phyloP scores from a whole-genome alignment of 2,797 vertebrate genomes.

The Alfaro cultratus region DNA sequence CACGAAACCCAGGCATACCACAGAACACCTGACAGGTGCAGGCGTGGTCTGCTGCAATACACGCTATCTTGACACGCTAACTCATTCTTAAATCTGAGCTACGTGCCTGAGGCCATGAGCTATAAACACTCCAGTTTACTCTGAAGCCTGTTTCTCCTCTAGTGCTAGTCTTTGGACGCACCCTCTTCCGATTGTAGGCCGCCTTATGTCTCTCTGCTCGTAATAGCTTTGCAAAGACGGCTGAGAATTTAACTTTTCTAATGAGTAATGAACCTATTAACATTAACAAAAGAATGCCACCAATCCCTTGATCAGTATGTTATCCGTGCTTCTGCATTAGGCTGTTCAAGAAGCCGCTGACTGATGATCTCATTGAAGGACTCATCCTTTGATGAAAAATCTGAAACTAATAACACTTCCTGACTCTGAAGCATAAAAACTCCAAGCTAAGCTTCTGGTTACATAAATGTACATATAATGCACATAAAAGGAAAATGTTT shows the following conservation, averaged over 20 bases:
- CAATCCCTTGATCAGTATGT: conserved; percentile 65
- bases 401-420: conserved; percentile 7
- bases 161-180: conserved; percentile 66
- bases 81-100: conserved; percentile 86
- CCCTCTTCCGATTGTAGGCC: conserved; percentile 69
- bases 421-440: not conserved
- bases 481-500: not conserved
- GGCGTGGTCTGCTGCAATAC: conserved; percentile 82
- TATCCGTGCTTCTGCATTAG: conserved; percentile 46
- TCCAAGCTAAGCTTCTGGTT: not conserved
- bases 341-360: conserved; percentile 26
- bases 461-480: not conserved
- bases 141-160: conserved; percentile 73
- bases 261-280: conserved; percentile 72
- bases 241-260: conserved; percentile 64
- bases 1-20: conserved; percentile 80
- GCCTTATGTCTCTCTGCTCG: conserved; percentile 67
- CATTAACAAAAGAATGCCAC: conserved; percentile 54
- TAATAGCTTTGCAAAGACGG: conserved; percentile 68
- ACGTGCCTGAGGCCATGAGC: conserved; percentile 70
- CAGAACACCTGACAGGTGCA: conserved; percentile 84
- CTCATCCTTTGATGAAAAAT: conserved; percentile 37
- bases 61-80: conserved; percentile 87
- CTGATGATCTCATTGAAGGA: conserved; percentile 13
- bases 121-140: conserved; percentile 66